Evolutionary conservation across 2,888 invertebrate genomes (phyloP).

Genomic region (Blera fallax): DNA sequence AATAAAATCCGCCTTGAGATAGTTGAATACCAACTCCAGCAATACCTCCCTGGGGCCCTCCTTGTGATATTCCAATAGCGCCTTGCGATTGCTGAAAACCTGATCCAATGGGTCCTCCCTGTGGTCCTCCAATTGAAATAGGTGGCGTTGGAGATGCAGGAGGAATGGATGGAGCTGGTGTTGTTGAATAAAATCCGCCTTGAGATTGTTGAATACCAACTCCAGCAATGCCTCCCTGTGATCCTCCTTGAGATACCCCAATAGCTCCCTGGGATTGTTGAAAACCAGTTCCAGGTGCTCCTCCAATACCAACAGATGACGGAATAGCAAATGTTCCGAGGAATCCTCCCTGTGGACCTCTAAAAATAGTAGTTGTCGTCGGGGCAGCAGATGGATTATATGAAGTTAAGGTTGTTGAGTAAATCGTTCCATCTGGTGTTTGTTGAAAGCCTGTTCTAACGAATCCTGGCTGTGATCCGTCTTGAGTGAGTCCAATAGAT

Average conservation of each 20-base stretch:
- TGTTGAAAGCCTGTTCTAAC: background rate
- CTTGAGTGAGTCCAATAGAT: background rate
- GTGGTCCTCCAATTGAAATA: background rate
- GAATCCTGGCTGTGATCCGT: background rate
- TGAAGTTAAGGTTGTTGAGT: too few species aligned
- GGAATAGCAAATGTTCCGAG: background rate
- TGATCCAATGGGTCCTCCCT: background rate
- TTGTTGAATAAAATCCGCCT: conserved; percentile 48
- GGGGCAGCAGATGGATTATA: too few species aligned
- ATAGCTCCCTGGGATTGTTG: conserved; percentile 18
- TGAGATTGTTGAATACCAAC: conserved; percentile 59
- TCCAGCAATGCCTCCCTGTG: background rate
- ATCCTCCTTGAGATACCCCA: conserved; percentile 5
- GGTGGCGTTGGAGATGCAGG: conserved; percentile 23
- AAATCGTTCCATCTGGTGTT: background rate
- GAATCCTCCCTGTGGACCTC: background rate
- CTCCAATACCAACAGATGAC: background rate
- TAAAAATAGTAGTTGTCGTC: too few species aligned
- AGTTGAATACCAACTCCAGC: conserved; percentile 35
- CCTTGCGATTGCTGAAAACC: conserved; percentile 19
- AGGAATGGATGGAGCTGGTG: conserved; percentile 36
- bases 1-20: conserved; percentile 56
- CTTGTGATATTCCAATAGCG: conserved; percentile 5
- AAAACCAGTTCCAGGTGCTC: background rate
- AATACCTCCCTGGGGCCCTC: background rate